Base-by-base conservation (phyloP, 2,113 vertebrate species). In the Sander lucioperca region DNA sequence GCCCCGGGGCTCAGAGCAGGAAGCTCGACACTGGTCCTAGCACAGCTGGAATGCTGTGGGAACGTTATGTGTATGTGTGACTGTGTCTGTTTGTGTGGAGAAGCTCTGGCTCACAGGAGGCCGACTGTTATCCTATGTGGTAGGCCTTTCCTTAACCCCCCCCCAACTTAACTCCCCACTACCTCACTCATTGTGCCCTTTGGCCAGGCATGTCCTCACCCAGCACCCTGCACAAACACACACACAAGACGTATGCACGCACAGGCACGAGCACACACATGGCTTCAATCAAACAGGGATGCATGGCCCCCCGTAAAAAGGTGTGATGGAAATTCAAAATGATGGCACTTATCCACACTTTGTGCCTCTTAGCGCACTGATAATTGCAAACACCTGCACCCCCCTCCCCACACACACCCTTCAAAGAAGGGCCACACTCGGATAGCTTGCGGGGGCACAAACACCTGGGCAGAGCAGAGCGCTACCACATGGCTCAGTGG, bases 381-480 rank as follows among this genome's bases (percentile, higher is more conserved):
- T 96, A 95, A 96, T 95, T 95, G 92, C 93, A 95, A 96, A 95
- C 95, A 96, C 93, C 94, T 96, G 95, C 90, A 89, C 88, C 80
- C 84, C 69, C 25, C 80, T 66, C 57, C 71, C 58, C 68, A 57
- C 74, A 79, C 80, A 71, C 82, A 74, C 91, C 74, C 90, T 94
- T 92, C 90, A 94, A 94, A 94, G 91, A 48, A 85, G 78, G 91
- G 93, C 94, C 94, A 93, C 93, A 94, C 93, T 94, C 59, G 68
- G 76, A 94, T 90, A 83, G 94, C 94, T 92, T 75, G 87, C 92
- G 95, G 94, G 92, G 85, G 83, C 86, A 84, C 77, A 70, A 82
- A 84, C 94, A 96, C 94, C 93, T 96, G 94, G 93, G 88, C 86
- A 91, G 84, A 89, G 83, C 80, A 89, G 89, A 93, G 86, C 77